Evolutionary conservation across 2,797 vertebrate species (phyloP).

Genomic region (Loriculus beryllinus): DNA sequence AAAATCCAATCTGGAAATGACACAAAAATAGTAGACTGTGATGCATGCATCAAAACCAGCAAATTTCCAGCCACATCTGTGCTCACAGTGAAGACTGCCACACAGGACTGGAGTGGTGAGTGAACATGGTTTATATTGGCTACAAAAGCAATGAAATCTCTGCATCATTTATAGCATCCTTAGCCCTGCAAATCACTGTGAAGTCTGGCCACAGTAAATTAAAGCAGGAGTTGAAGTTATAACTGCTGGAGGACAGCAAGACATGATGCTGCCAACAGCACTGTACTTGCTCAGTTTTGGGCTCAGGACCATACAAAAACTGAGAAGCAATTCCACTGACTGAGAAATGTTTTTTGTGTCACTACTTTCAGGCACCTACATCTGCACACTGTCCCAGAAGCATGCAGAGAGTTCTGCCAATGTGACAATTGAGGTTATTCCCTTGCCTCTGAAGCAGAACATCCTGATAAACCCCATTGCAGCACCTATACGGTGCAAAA

Average conservation of each 20-base stretch:
- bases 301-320: not conserved
- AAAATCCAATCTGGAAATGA: slow-evolving; percentile 54
- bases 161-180: not conserved
- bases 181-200: not conserved
- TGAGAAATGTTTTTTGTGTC: not conserved
- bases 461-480: slow-evolving; percentile 69
- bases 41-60: not conserved
- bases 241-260: not conserved
- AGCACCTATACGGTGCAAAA: not conserved
- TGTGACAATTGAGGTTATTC: slow-evolving; percentile 23
- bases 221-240: not conserved
- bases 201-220: not conserved
- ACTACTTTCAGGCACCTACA: slow-evolving; percentile 67
- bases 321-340: not conserved
- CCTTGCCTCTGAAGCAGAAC: slow-evolving; percentile 47
- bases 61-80: not conserved
- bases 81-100: slow-evolving; percentile 51
- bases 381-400: slow-evolving; percentile 67
- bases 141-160: not conserved
- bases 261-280: not conserved
- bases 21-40: not conserved
- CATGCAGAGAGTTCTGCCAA: slow-evolving; percentile 40
- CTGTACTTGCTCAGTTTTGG: not conserved
- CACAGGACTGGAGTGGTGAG: slow-evolving; percentile 72
- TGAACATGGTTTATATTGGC: not conserved